Evolutionary conservation across 2,797 vertebrate genomes (phyloP).

Genomic region (Sebastes oblongus): DNA sequence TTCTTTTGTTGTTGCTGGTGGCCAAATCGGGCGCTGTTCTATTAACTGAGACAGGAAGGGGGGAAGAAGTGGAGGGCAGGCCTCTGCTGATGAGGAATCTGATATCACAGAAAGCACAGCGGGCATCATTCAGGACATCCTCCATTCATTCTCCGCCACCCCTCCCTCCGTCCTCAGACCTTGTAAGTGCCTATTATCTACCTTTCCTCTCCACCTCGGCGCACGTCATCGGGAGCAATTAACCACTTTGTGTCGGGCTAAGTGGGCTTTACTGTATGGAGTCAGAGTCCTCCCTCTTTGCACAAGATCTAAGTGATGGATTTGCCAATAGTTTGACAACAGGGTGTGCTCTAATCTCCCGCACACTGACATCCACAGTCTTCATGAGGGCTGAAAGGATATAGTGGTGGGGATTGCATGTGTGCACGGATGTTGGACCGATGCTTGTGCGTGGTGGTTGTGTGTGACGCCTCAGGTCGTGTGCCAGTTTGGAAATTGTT

Average conservation of each 20-base stretch:
- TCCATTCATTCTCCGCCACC: slow-evolving; percentile 41
- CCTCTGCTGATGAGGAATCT: slow-evolving; percentile 47
- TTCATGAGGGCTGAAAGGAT: slow-evolving; percentile 2
- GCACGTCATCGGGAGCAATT: slow-evolving; percentile 42
- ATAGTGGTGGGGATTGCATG: neutral
- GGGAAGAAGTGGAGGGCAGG: slow-evolving; percentile 1
- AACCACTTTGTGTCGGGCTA: slow-evolving; percentile 54
- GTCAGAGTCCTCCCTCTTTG: slow-evolving; percentile 12
- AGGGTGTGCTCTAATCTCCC: slow-evolving; percentile 28
- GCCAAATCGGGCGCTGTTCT: slow-evolving; percentile 52
- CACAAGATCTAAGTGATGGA: slow-evolving; percentile 35
- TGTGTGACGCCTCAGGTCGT: neutral
- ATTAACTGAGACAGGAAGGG: slow-evolving; percentile 52
- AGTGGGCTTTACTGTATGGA: slow-evolving; percentile 30
- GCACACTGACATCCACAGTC: neutral
- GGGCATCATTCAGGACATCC: slow-evolving; percentile 54
- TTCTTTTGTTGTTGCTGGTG: slow-evolving; percentile 60
- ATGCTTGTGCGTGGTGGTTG: neutral
- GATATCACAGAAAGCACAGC: slow-evolving; percentile 54
- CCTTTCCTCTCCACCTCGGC: slow-evolving; percentile 34
- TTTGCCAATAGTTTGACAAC: slow-evolving; percentile 40
- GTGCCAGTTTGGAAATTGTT: slow-evolving; percentile 32
- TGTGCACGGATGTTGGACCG: neutral
- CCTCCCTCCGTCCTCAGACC: slow-evolving; percentile 42
- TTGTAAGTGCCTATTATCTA: slow-evolving; percentile 54